Conservation (phyloP, 2,888 invertebrate genomes). For the Drosophila colorata region DNA sequence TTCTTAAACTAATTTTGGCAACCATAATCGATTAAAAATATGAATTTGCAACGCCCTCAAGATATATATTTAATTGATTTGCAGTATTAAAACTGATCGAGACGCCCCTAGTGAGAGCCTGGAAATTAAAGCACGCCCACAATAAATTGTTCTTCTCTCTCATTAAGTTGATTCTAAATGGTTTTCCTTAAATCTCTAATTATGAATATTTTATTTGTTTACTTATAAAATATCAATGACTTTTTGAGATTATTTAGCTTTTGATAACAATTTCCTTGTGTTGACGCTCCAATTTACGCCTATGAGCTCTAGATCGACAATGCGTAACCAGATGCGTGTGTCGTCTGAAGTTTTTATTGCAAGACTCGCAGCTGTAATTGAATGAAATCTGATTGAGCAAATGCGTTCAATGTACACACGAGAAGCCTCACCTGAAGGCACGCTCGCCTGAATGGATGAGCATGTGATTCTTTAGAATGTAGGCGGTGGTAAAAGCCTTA, state of each 20-base stretch:
- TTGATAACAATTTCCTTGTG: slow-evolving; percentile 6
- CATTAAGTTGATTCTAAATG: too few species aligned
- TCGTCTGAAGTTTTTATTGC: slow-evolving; percentile 60
- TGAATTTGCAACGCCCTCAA: too few species aligned
- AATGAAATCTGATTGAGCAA: background rate
- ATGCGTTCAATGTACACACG: background rate
- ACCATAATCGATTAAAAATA: too few species aligned
- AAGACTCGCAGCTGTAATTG: slow-evolving; percentile 53
- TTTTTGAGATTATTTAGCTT: background rate
- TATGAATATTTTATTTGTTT: background rate
- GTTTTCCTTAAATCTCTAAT: too few species aligned
- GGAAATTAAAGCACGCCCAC: too few species aligned
- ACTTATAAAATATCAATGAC: background rate
- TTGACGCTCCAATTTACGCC: slow-evolving; percentile 52
- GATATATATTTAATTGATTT: too few species aligned
- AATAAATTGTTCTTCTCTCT: too few species aligned
- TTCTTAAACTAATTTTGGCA: too few species aligned
- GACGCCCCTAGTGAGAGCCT: too few species aligned
- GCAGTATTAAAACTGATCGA: too few species aligned
- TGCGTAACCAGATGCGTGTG: slow-evolving; percentile 60
- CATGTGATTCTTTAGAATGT: slow-evolving; percentile 70
- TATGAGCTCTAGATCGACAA: slow-evolving; percentile 57
- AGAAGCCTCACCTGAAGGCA: slow-evolving; percentile 53
- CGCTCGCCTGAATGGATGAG: slow-evolving; percentile 71
- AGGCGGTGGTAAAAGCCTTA: slow-evolving; percentile 73